Conservation (phyloP, 2,888 invertebrate genomes). For the Drosophila prostipennis region DNA sequence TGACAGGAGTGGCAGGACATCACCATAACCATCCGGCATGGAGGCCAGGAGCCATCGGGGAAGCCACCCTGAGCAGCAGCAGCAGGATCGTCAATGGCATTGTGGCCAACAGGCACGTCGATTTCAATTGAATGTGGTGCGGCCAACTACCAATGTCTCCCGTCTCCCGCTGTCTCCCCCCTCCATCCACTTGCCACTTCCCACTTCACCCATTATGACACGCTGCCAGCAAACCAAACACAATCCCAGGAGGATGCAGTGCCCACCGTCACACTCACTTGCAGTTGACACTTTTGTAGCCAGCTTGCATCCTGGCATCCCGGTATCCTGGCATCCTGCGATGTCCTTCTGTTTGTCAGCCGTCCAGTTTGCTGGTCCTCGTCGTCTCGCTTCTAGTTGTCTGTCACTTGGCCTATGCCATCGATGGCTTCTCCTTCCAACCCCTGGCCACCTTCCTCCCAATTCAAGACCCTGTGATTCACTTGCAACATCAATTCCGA, state of each 20-base stretch:
- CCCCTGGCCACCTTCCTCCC: constrained; percentile 1
- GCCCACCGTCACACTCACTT: constrained; percentile 49
- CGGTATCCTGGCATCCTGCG: constrained; percentile 13
- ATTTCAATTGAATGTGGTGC: constrained; percentile 74
- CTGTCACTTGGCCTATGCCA: constrained; percentile 61
- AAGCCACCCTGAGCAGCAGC: constrained; percentile 7
- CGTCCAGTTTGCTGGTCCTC: constrained; percentile 28
- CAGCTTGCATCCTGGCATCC: constrained; percentile 12
- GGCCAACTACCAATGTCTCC: constrained; percentile 57
- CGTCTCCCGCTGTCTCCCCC: constrained; percentile 12
- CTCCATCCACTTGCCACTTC: constrained; percentile 32
- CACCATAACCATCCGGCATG: constrained; percentile 18
- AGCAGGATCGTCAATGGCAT: constrained; percentile 61
- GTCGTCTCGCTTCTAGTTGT: constrained; percentile 49
- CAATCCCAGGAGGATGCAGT: constrained; percentile 60
- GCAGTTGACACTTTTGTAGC: constrained; percentile 71
- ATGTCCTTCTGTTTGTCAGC: constrained; percentile 36
- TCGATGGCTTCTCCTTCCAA: constrained; percentile 31
- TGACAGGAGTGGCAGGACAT: neutral
- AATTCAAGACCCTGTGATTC: constrained; percentile 45
- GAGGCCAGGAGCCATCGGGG: neutral
- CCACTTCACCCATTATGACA: constrained; percentile 64
- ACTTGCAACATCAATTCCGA: constrained; percentile 56
- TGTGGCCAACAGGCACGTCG: constrained; percentile 77
- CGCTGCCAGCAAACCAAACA: constrained; percentile 69